Base-by-base conservation (phyloP, 2,113 vertebrate species). In the Leucosticte australis region DNA sequence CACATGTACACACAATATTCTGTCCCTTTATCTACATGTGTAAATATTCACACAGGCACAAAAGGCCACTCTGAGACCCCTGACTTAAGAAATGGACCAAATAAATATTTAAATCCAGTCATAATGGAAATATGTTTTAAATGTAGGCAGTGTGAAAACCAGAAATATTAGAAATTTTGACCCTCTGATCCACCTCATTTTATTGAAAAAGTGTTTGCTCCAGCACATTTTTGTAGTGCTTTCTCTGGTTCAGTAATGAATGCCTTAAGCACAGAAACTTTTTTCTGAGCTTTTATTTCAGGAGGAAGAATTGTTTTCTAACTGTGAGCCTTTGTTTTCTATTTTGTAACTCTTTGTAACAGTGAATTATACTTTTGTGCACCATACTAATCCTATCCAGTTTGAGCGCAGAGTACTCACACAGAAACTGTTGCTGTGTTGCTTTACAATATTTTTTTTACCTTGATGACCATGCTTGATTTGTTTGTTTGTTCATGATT, bases 321-420 rank as follows among this genome's bases (percentile, higher is more conserved):
- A 96, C 94, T 93, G 33, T 91, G 47, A 93, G 84, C 60, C 85
- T 96, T 95, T 96, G 92, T 95, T 94, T 96, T 90, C 47, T 70
- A 8, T 88, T 94, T 94, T 90, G 41, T 85, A 91, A 84, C 49
- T 88, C 30, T 76, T 83, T 70, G 50, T 75, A 87, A 65, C 44
- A 67, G 35, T 88, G 78, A 93, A 74, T 91, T 95, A 83, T 56
- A 78, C 90, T 95, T 89, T n/a, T 88, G 68, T 96, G 39, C 52
- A 49, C 39, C 15, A 27, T 71, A 67, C 19, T 94, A 93, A 96
- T 97, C 76, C 52, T 80, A n/a, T 71, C 62, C 56, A 23, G 0
- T 93, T 46, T 67, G 46, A 78, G 31, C 47, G 47, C 44, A 70
- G 60, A 80, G 33, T 22, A 26, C 52, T 75, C 22, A 62, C 55